Evolutionary conservation across 2,797 vertebrate species (phyloP).

Genomic region (Ammospiza maritima): DNA sequence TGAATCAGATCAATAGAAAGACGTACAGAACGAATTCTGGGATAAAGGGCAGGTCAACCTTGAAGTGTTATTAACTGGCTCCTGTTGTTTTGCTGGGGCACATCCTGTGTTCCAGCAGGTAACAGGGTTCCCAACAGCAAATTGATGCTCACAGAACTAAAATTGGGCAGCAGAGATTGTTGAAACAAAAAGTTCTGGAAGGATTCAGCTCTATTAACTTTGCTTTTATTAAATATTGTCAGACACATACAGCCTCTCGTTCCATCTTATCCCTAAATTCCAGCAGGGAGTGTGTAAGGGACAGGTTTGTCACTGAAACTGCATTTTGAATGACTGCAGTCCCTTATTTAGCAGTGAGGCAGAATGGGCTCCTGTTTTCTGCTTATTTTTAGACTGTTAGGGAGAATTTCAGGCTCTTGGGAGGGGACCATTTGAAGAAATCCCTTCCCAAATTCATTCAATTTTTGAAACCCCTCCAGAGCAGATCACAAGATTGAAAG

Average conservation of each 20-base stretch:
- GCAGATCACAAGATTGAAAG: constrained; percentile 41
- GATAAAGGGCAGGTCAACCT: constrained; percentile 72
- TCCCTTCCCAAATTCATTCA: background rate
- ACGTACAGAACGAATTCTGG: constrained; percentile 67
- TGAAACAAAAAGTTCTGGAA: background rate
- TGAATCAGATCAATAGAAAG: constrained; percentile 74
- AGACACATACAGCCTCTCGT: background rate
- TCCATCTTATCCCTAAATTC: background rate
- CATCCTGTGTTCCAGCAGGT: constrained; percentile 15
- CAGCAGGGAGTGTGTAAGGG: background rate
- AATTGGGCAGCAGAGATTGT: background rate
- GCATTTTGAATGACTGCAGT: background rate
- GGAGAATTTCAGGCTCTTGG: background rate
- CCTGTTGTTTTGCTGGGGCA: constrained; percentile 35
- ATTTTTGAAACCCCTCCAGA: constrained; percentile 12
- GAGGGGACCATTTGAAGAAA: background rate
- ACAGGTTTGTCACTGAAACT: background rate
- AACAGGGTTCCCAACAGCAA: constrained; percentile 3
- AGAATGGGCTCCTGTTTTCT: background rate
- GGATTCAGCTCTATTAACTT: constrained; percentile 16
- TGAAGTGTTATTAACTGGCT: constrained; percentile 73
- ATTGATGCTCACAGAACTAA: constrained; percentile 9
- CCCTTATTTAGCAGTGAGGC: background rate
- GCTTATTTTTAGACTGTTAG: background rate
- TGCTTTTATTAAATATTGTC: background rate